Percentiles rank a stretch among this genome's conserved stretches.
Conservation (phyloP, 2,113 vertebrate genomes). For the Alethe diademata region DNA sequence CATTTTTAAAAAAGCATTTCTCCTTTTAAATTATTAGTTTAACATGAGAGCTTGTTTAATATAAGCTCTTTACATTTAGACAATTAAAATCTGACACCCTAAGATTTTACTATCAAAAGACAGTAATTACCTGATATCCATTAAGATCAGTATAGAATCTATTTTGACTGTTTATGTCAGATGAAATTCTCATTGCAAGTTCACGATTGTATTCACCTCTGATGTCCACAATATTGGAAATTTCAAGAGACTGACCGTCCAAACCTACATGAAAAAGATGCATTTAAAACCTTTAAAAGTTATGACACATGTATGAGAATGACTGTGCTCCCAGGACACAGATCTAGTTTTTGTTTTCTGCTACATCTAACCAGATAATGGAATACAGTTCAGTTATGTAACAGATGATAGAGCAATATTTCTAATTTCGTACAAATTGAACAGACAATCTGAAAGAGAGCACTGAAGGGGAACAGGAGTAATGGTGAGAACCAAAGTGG, state of each 20-base stretch:
- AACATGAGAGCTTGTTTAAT: not conserved
- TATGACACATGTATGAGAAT: not conserved
- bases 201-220: conserved; percentile 87
- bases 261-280: conserved; percentile 72
- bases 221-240: conserved; percentile 91
- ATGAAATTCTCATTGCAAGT: conserved; percentile 89
- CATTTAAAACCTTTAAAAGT: not conserved
- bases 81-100: not conserved
- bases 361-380: not conserved
- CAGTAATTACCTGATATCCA: conserved; percentile 86
- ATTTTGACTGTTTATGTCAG: conserved; percentile 81
- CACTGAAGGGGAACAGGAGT: not conserved
- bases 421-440: not conserved
- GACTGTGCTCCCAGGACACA: not conserved
- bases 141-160: conserved; percentile 91
- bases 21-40: conserved; percentile 3
- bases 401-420: not conserved
- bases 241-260: conserved; percentile 85
- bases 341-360: not conserved
- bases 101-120: not conserved
- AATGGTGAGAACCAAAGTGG: not conserved
- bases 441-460: not conserved
- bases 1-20: not conserved
- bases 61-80: not conserved
- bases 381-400: not conserved